Evolutionary conservation across 2,797 vertebrate species (phyloP).

Genomic region (Esox lucius): DNA sequence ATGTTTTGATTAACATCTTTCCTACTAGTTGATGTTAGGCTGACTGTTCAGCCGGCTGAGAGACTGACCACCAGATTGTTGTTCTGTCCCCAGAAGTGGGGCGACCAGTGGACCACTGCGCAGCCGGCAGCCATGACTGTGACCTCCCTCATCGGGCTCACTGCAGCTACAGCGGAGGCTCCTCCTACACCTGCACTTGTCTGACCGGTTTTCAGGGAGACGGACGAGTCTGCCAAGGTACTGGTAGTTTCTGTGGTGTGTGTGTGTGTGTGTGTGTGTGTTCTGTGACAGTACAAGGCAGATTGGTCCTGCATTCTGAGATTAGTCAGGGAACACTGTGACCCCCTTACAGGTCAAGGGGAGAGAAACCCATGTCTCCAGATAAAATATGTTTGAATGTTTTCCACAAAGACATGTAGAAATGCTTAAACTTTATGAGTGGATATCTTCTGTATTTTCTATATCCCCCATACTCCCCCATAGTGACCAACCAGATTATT

Average conservation of each 20-base stretch:
- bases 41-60: neutral
- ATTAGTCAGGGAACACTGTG: no score
- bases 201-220: constrained; percentile 86
- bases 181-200: constrained; percentile 84
- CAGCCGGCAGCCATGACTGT: constrained; percentile 82
- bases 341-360: no score
- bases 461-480: no score
- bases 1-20: no score
- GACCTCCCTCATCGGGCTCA: constrained; percentile 85
- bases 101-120: constrained; percentile 79
- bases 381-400: no score
- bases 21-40: neutral
- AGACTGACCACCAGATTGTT: neutral
- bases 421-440: no score
- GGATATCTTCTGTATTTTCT: no score
- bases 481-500: no score
- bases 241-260: neutral
- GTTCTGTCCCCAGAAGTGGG: constrained; percentile 61
- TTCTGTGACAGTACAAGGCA: neutral
- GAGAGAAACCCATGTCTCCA: no score
- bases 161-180: constrained; percentile 84
- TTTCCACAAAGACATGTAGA: no score
- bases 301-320: no score
- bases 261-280: no score
- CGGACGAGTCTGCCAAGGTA: constrained; percentile 85